phyloP scores from a whole-genome alignment of 2,888 invertebrate genomes.

The Dusona sp. region DNA sequence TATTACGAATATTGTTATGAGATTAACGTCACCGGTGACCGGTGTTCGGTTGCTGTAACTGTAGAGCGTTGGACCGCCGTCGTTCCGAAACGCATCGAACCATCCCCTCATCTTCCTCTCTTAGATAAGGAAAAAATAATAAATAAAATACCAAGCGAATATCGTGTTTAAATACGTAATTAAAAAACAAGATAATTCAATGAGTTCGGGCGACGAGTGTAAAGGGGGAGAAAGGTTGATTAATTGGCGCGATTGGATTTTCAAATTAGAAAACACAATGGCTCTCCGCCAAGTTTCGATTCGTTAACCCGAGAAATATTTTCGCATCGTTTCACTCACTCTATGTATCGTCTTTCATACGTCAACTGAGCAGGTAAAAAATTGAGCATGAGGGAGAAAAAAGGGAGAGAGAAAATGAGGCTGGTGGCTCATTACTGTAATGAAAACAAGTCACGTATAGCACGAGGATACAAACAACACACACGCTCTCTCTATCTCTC shows the following conservation, averaged over 20 bases:
- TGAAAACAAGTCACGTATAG: constrained; percentile 67
- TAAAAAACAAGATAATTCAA: neutral
- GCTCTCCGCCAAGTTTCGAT: neutral
- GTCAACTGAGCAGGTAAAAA: constrained; percentile 17
- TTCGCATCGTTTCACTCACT: constrained; percentile 47
- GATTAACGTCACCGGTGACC: constrained; percentile 96
- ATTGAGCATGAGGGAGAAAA: neutral
- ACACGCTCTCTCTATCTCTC: constrained; percentile 24
- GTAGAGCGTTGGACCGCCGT: constrained; percentile 98
- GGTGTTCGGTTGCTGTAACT: constrained; percentile 97
- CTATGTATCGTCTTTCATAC: constrained; percentile 6
- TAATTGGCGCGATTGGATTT: constrained; percentile 25
- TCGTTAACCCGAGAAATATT: constrained; percentile 55
- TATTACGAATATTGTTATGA: constrained; percentile 93
- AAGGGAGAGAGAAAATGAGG: constrained; percentile 19
- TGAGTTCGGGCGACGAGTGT: constrained; percentile 13
- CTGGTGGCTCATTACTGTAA: constrained; percentile 61
- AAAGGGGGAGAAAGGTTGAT: constrained; percentile 8
- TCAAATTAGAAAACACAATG: constrained; percentile 52
- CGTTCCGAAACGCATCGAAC: constrained; percentile 98
- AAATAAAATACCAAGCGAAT: neutral
- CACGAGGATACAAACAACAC: constrained; percentile 49
- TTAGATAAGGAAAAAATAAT: constrained; percentile 46
- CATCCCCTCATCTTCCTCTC: constrained; percentile 93
- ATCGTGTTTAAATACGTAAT: neutral